Base-by-base conservation (phyloP, 2,113 vertebrate species). In the Pteronura brasiliensis region DNA sequence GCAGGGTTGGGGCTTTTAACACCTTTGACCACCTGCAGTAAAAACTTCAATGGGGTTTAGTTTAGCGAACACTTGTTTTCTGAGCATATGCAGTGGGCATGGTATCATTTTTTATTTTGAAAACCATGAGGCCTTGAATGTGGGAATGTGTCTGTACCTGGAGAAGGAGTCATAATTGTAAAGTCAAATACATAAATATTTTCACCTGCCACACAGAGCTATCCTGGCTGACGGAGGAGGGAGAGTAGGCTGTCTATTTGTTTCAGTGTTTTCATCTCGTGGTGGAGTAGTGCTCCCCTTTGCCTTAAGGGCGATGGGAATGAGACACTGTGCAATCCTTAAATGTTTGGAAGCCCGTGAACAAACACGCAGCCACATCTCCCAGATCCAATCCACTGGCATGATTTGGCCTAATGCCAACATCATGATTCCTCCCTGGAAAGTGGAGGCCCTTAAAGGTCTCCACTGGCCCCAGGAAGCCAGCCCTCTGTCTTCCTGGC, bases 171-270 rank as follows among this genome's bases (percentile, higher is more conserved):
- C 23, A 4, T 15, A 44, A 34, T 3, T 69, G 17, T 31, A 52
- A 42, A 36, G 72, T 0, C 25, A n/a, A 31, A 72, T n/a, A 25
- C 1, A 1, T 36, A 18, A 8, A 47, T 36, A 12, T 34, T 57
- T 21, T 27, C 36, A 14, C 7, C 52, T 14, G 6, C 55, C 4
- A 21, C 20, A 12, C n/a, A 4, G 57, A 79, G 39, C 59, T 7
- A 25, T 13, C 31, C 15, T 4, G 6, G 69, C 55, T 21, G 15
- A 20, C 0, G 29, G 1, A 34, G 3, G 0, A 4, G 6, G 9
- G 21, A 3, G 3, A 4, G 1, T 4, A 31, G 9, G 39, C 34
- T 17, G 27, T 29, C 69, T 6, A 25, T 42, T 59, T 9, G 11
- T 47, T 76, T 20, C 57, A 6, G 7, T 12, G 49, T 49, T 81